Evolutionary conservation across 2,113 vertebrate species (phyloP).

Genomic region (Sapayoa aenigma): DNA sequence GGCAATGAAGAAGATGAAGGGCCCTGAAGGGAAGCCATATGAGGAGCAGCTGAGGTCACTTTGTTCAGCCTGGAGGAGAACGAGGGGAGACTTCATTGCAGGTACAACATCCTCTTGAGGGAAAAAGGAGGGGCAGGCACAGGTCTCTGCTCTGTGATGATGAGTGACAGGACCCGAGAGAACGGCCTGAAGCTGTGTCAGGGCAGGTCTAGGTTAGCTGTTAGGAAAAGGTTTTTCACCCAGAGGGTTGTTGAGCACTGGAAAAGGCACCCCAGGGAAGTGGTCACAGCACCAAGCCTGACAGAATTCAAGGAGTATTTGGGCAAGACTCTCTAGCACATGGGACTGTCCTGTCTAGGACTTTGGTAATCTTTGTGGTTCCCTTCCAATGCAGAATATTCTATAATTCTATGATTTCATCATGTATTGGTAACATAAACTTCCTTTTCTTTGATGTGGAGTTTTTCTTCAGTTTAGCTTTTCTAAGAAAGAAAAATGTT

Average conservation of each 20-base stretch:
- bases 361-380: neutral
- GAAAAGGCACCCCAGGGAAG: neutral
- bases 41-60: neutral
- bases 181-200: neutral
- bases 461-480: neutral
- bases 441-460: neutral
- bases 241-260: rapidly evolving
- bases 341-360: no score
- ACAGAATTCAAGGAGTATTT: neutral
- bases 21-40: rapidly evolving
- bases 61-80: neutral
- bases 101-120: neutral
- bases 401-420: neutral
- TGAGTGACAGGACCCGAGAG: rapidly evolving
- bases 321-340: rapidly evolving
- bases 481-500: neutral
- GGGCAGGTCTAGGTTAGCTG: neutral
- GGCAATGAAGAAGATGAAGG: neutral
- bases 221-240: neutral
- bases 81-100: neutral
- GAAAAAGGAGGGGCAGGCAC: neutral
- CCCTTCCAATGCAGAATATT: neutral
- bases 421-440: neutral
- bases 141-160: neutral
- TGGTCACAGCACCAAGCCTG: neutral